Base-by-base conservation (phyloP, 2,113 vertebrate species). In the Rhea pennata region DNA sequence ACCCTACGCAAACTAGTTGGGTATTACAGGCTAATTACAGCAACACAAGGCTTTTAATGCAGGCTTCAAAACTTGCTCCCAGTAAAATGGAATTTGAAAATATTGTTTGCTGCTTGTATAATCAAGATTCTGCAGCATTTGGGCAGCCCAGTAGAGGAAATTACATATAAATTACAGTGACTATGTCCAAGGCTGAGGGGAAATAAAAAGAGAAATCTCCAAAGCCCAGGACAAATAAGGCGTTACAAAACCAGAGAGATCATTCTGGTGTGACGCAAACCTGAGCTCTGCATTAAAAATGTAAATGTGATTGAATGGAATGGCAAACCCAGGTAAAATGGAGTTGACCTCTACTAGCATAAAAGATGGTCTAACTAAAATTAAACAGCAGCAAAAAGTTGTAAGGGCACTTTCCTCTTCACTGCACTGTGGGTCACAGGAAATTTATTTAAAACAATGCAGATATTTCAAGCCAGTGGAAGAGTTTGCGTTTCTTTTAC, bases 231-330 rank as follows among this genome's bases (percentile, higher is more conserved):
- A 91, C 23, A 7, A 33, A 77, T 59, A 67, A 84, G 87, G 87
- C 75, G 81, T 95, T 94, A 92, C 14, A 73, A 93, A 96, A 96
- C 67, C 59, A 85, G 59, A 65, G 44, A 4, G 8, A 79, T 87
- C 89, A 67, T 83, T 95, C 89, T 67, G 85, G 81, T 71, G 81
- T 95, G 82, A 95, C 91, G 89, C 42, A 91, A 95, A 95, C 78
- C 66, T 59, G 72, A 89, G 64, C 91, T 91, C 87, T 95, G 89
- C 81, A 96, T 94, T 87, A 96, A 93, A 95, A 95, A 96, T 95
- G 84, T 92, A 96, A 95, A 95, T 89, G 94, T 95, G 91, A 95
- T 80, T 95, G 95, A 93, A 95, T 5, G 87, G 87, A 81, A 83
- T 77, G 36, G 36, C 36, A 36, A 36, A 95, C 84, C 64, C 88